Conservation (phyloP, 2,113 vertebrate species). For the Zosterops hypoxanthus region DNA sequence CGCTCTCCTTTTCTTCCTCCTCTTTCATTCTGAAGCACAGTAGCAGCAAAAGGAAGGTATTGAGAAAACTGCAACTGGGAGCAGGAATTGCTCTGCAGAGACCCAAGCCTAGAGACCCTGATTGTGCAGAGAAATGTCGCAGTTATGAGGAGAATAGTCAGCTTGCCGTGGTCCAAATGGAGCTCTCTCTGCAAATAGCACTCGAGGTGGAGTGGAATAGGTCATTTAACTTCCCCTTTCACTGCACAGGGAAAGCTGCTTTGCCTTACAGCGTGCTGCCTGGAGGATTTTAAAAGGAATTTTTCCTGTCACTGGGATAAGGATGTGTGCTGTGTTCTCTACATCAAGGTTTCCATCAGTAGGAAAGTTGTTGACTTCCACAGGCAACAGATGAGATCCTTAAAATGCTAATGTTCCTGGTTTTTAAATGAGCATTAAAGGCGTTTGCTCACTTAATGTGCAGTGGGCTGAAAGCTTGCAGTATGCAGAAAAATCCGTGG, state of each 20-base stretch:
- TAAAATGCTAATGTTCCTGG: not conserved
- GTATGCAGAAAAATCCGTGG: not conserved
- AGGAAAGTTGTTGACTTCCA: not conserved
- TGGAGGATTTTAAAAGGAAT: not conserved
- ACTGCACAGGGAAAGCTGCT: not conserved
- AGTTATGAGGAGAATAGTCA: not conserved
- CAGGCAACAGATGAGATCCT: not conserved
- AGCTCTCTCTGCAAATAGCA: not conserved
- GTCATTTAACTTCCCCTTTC: not conserved
- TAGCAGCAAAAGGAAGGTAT: not conserved
- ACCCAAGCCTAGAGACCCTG: not conserved
- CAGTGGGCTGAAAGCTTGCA: slow-evolving; percentile 10
- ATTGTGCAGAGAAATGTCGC: not conserved
- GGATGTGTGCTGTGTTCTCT: not conserved
- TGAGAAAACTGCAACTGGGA: slow-evolving; percentile 14
- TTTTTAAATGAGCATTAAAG: not conserved
- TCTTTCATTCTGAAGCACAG: slow-evolving; percentile 24
- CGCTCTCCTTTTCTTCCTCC: not conserved
- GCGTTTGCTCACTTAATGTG: not conserved
- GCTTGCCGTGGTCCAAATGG: not conserved
- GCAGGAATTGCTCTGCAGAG: slow-evolving; percentile 28
- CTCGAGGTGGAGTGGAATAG: slow-evolving; percentile 16
- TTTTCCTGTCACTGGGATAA: not conserved
- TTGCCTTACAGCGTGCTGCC: rapidly evolving
- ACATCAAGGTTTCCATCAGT: not conserved